Evolutionary conservation across 2,113 vertebrate species (phyloP).

Genomic region (Ptychochromis oligacanthus): DNA sequence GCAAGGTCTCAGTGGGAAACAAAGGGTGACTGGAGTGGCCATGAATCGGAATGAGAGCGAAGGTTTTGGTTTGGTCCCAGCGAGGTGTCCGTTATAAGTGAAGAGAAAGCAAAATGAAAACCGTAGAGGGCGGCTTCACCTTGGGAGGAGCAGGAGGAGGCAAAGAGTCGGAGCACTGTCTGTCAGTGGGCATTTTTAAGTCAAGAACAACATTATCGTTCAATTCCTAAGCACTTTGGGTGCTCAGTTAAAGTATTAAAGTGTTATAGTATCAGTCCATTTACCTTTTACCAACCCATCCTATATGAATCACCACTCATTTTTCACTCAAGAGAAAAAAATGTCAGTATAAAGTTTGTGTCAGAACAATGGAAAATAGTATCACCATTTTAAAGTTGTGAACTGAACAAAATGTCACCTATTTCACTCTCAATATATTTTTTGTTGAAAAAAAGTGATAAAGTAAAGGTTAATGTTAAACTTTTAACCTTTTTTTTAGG

Average conservation of each 20-base stretch:
- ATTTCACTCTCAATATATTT: not conserved
- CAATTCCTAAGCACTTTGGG: constrained; percentile 33
- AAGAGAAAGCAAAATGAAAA: not conserved
- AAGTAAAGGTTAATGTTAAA: too few species aligned
- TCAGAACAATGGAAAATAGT: too few species aligned
- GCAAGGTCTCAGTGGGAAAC: constrained; percentile 53
- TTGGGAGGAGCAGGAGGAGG: not conserved
- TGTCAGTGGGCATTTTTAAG: constrained; percentile 81
- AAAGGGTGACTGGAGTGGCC: constrained; percentile 65
- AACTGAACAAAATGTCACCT: not conserved
- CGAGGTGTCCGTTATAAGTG: constrained; percentile 63
- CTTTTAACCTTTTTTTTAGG: too few species aligned
- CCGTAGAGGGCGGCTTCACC: constrained; percentile 11
- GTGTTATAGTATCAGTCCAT: too few species aligned
- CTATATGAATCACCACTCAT: not conserved
- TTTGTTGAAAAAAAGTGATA: too few species aligned
- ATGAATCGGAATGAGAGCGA: constrained; percentile 76
- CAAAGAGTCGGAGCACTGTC: constrained; percentile 78
- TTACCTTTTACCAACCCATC: not conserved
- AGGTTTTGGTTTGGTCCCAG: constrained; percentile 35
- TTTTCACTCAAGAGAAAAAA: too few species aligned
- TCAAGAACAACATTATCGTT: constrained; percentile 78
- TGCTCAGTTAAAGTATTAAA: too few species aligned
- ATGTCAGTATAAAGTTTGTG: too few species aligned
- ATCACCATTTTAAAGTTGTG: not conserved